Evolutionary conservation across 64 coral and sea anemone species (phyloP).

Genomic region (Stylophora pistillata): DNA sequence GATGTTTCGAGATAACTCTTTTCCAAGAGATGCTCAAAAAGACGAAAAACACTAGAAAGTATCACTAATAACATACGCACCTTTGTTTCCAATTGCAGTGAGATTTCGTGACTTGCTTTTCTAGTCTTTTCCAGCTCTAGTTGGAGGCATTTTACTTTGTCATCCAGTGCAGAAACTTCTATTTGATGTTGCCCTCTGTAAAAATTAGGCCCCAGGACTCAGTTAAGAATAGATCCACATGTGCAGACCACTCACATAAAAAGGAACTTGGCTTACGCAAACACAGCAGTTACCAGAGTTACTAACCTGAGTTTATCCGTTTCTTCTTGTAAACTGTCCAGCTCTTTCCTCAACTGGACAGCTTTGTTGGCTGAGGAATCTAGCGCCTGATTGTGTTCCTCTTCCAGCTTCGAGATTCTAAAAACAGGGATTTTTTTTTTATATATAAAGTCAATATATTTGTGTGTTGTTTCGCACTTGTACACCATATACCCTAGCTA

Average conservation of each 20-base stretch:
- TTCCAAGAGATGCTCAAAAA: not conserved
- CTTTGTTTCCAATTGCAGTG: conserved; percentile 43
- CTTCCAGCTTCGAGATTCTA: conserved; percentile 61
- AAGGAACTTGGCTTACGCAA: not conserved
- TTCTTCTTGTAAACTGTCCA: conserved; percentile 53
- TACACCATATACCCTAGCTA: not conserved
- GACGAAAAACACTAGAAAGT: not conserved
- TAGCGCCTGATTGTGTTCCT: conserved; percentile 58
- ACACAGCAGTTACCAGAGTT: not conserved
- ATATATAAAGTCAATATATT: not conserved
- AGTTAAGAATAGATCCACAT: not conserved
- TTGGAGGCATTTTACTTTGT: conserved; percentile 35
- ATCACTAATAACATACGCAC: not conserved
- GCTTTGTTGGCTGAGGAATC: conserved; percentile 26
- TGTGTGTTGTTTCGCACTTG: not conserved
- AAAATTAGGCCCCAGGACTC: not conserved
- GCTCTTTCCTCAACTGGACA: conserved; percentile 39
- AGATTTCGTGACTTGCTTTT: conserved; percentile 55
- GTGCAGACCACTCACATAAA: not conserved
- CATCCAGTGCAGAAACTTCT: conserved; percentile 48
- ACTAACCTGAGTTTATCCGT: conserved; percentile 45
- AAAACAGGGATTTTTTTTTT: too few species aligned
- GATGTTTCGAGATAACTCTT: not conserved
- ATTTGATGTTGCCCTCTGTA: conserved; percentile 55
- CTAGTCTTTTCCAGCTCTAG: conserved; percentile 59